Evolutionary conservation across 2,888 invertebrate genomes (phyloP), one percentile per base, ranked within the genome.

Genomic region (Drosophila robusta): DNA sequence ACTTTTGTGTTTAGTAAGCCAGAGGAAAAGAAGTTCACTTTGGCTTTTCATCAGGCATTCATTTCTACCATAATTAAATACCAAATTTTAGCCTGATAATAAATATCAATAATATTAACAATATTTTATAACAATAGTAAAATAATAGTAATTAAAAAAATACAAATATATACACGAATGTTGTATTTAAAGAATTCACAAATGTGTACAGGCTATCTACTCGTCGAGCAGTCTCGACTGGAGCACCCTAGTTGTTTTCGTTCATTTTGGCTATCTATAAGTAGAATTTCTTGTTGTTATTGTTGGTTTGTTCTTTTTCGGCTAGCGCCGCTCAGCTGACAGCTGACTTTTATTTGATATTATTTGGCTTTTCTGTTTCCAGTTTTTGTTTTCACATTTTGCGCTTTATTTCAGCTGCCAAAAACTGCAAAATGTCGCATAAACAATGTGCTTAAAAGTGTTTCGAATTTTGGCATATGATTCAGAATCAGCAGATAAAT

Each of bases 1-100:
- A 99, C 99, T 62, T 96, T 98, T 93, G 98, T 98, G 88, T 98
- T 98, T 94, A 96, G 96, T 90, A 98, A 98, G 93, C 97, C 97
- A 80, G 97, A 98, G 91, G 97, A 96, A 89, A 95, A 95, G 93
- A 96, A 94, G 93, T 49, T 45, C 34, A 62, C 54, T 44, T 52
- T 90, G 41, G 54, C 38, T 54, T 55, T 67, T 22, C 16, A 62
- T 63, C 65, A 70, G 71, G 68, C 77, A 42, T 45, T 46, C 49
- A 44, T 66, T 67, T 42, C 5, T 56, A 42, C 26, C 47, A 44
- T 72, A 42, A 55, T 58, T 75, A 14, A 76, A 71, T 72, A 49
- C 42, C 42, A 57, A 61, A 61, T 54, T 36, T 26, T 32, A 36
- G 58, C 71, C 73, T 65, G 58, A 65, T 45, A 16, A 18, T 18